These are phyloP conservation scores for Lytechinus pictus DNA, from an alignment of 35 echinoderm and acorn worm species.

Conservation along the genomic window DNA sequence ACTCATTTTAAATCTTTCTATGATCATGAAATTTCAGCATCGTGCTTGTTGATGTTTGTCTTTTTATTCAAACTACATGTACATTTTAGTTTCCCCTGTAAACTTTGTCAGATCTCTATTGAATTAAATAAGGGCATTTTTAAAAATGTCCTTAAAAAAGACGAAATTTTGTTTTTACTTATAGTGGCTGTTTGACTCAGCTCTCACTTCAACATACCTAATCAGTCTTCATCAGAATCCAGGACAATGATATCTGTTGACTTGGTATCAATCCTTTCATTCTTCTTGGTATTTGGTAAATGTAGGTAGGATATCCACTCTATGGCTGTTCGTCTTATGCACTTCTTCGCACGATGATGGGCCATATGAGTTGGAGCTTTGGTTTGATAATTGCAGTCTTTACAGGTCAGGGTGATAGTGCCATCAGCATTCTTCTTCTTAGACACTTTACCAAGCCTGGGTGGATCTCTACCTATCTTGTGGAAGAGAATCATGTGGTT, in stretches of 20 bases:
- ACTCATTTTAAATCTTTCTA: no score
- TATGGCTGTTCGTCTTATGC: neutral
- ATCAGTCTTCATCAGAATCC: constrained; percentile 48
- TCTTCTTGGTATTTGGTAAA: neutral
- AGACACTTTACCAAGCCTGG: constrained; percentile 44
- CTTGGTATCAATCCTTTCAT: neutral
- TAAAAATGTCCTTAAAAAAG: no score
- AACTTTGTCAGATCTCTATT: no score
- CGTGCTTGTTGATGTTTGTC: no score
- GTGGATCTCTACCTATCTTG: constrained; percentile 32
- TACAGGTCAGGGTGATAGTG: constrained; percentile 46
- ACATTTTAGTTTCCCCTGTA: no score
- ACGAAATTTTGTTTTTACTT: no score
- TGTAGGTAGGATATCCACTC: constrained; percentile 41
- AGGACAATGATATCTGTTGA: constrained; percentile 16
- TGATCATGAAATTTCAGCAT: no score
- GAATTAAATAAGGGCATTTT: no score
- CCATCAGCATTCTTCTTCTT: constrained; percentile 54
- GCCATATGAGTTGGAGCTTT: constrained; percentile 59
- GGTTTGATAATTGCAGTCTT: constrained; percentile 55
- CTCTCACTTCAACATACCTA: neutral
- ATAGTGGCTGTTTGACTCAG: no score
- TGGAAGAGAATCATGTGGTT: constrained; percentile 84
- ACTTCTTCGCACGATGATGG: constrained; percentile 49
- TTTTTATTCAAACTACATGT: no score